Evolutionary conservation across 2,797 vertebrate genomes (phyloP), one percentile per base, ranked within the genome.

Genomic region (Xerus rutilus): DNA sequence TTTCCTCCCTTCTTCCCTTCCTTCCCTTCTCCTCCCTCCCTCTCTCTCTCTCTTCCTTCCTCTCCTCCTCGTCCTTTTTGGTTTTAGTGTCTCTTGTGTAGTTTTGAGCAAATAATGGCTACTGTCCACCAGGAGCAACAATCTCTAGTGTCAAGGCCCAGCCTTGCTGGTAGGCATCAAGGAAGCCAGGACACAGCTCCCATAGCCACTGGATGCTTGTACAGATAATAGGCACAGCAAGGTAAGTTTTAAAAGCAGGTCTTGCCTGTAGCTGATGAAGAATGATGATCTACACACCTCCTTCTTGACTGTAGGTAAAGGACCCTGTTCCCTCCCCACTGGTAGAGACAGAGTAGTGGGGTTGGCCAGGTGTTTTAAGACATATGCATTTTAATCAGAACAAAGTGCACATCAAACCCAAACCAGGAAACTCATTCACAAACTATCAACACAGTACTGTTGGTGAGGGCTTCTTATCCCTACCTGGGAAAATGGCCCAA

Each of bases 391-490:
- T 69, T 39, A 73, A 79, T 15, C 45, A 43, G 43, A 93, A 81
- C 5, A 67, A 86, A 30, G 25, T 4, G 6, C 28, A 65, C 5
- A 11, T 64, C 3, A 59, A n/a, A 6, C 18, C 21, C 14, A 14
- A n/a, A 67, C 1, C 49, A 12, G 30, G 17, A 78, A 52, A 87
- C n/a, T 47, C 32, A 78, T 4, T 73, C 13, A 1, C n/a, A 84
- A 14, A 7, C 4, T n/a, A 0, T 23, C 20, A 78, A 3, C 12
- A 28, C 6, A 64, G 17, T 20, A 18, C 7, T 67, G 28, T 39
- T 8, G 13, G 0, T 15, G 7, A 73, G 12, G 0, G 7, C 10
- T 7, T 25, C 8, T 67, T 39, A 15, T 32, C 6, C 0, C 54
- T 11, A 72, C 6, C 6, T 28, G 23, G 70, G 43, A 69, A 93